Conservation (phyloP, 2,113 vertebrate species). For the Synchiropus splendidus region DNA sequence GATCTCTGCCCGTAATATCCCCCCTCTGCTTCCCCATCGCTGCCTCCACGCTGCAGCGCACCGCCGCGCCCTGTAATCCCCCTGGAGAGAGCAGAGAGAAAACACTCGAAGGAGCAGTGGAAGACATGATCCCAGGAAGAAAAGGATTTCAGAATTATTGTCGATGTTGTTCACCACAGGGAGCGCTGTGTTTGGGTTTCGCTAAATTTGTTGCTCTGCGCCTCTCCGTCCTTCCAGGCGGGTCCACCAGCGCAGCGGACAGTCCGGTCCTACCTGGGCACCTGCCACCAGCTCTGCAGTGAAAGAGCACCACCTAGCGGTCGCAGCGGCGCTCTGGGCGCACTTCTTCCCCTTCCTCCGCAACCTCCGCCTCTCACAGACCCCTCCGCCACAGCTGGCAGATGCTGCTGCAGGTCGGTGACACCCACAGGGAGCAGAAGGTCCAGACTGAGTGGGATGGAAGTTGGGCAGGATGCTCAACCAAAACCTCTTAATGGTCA, state of each 20-base stretch:
- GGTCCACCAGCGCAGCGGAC: constrained; percentile 71
- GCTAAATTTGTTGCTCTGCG: constrained; percentile 43
- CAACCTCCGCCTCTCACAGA: constrained; percentile 79
- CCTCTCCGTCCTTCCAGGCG: constrained; percentile 56
- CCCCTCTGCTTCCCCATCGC: constrained; percentile 29
- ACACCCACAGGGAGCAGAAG: too few relatives aligned
- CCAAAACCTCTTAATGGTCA: not conserved
- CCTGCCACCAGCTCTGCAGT: constrained; percentile 60
- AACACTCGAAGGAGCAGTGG: constrained; percentile 41
- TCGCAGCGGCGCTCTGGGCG: constrained; percentile 78
- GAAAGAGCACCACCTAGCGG: constrained; percentile 93
- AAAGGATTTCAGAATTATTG: not conserved
- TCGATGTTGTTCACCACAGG: constrained; percentile 23
- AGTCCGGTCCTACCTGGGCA: constrained; percentile 41
- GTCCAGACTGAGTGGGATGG: too few relatives aligned
- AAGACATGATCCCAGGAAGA: constrained; percentile 35
- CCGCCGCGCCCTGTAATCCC: constrained; percentile 58
- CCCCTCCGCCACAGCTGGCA: constrained; percentile 75
- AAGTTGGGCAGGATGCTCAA: too few relatives aligned
- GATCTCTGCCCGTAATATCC: constrained; percentile 48
- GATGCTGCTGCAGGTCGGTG: constrained; percentile 90
- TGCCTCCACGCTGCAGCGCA: constrained; percentile 45
- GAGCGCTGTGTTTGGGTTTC: constrained; percentile 23
- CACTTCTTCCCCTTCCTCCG: constrained; percentile 89
- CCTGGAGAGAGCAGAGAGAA: constrained; percentile 51